Evolutionary conservation across 1,140 invertebrate genomes (phyloP).

Genomic region (Linepithema humile): DNA sequence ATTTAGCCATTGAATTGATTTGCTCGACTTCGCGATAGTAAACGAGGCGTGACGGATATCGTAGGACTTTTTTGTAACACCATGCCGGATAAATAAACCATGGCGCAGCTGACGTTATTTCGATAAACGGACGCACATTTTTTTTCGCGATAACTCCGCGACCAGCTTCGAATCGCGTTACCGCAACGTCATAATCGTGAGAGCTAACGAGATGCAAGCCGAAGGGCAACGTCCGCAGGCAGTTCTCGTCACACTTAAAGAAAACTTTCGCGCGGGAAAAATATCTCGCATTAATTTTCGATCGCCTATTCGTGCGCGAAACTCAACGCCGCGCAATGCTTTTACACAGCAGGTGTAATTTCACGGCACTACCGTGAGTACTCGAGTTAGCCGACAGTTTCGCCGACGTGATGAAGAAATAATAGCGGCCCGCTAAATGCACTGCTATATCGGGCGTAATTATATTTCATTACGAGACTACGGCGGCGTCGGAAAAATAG

Average conservation of each 20-base stretch:
- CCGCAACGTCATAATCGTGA: conserved; percentile 1
- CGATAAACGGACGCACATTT: background rate
- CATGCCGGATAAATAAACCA: background rate
- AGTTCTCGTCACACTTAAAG: background rate
- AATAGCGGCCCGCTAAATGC: conserved; percentile 17
- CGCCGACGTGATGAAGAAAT: conserved; percentile 28
- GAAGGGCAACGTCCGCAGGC: conserved; percentile 6
- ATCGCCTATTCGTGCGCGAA: background rate
- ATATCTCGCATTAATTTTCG: background rate
- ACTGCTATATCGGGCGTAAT: conserved; percentile 28
- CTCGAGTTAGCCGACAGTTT: background rate
- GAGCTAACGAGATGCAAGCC: conserved; percentile 35
- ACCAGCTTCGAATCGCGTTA: background rate
- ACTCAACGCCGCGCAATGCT: conserved; percentile 2
- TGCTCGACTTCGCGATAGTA: conserved; percentile 57
- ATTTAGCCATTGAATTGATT: conserved; percentile 42
- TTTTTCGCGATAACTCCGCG: conserved; percentile 7
- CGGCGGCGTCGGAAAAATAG: background rate
- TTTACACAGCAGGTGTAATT: background rate
- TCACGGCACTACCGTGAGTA: background rate
- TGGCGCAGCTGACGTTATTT: background rate
- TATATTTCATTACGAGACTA: conserved; percentile 32
- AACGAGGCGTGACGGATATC: conserved; percentile 57
- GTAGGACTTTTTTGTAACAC: background rate
- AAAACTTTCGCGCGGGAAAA: background rate